Evolutionary conservation across 2,888 invertebrate genomes (phyloP), one percentile per base, ranked within the genome.

Genomic region (Diabrotica balteata): DNA sequence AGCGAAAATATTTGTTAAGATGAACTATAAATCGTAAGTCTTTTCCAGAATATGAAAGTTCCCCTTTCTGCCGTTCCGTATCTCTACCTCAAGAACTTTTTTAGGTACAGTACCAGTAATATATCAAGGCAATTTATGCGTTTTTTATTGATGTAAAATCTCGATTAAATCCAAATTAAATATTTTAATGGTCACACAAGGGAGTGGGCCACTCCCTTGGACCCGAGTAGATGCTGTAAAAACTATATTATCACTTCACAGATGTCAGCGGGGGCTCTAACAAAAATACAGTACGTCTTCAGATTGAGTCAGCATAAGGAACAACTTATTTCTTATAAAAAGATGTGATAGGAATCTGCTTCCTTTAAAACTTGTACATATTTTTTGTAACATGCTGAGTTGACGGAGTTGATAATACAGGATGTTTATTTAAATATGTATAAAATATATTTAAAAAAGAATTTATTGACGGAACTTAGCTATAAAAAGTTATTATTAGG

Each of bases 201-300:
- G 73, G 76, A 68, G 77, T 74, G 80, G 64, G 42, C 76, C 80
- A 80, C 80, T 79, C 80, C 80, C 78, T 73, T 73, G 74, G 76
- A 75, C 77, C 75, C 77, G 53, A 75, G 76, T 77, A 64, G 76
- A 77, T 54, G 66, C 80, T 78, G 79, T 81, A 81, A 82, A 81
- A 82, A 82, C 81, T 82, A 82, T 81, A 82, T 82, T 82, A 82
- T 82, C 82, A 81, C 81, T 80, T 81, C 80, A 78, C 78, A 75
- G 78, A 71, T 70, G 74, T 66, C 81, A 76, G 77, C 81, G 76
- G 81, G 82, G 77, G 79, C 78, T 59, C 75, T 74, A 80, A 80
- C 78, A 81, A 81, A 81, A 81, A 82, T 81, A 64, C 58, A 58
- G 58, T 59, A 22, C 58, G 58, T 64, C 64, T 58, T 80, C 58